Evolutionary conservation across 2,113 vertebrate genomes (phyloP).

Genomic region (Labeo rohita): DNA sequence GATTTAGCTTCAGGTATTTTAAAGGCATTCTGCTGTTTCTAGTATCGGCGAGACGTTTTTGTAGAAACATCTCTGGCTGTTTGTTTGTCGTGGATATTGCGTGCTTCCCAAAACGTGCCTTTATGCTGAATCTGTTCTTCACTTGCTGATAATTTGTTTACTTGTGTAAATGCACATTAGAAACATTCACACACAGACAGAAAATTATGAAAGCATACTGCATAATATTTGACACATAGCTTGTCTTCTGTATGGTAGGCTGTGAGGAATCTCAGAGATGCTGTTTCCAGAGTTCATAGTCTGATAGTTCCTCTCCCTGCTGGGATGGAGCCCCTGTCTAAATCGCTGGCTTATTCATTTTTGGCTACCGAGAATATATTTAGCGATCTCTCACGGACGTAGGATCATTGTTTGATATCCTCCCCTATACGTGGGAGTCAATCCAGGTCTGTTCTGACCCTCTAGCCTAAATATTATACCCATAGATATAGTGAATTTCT

Average conservation of each 20-base stretch:
- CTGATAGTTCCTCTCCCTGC: slow-evolving; percentile 30
- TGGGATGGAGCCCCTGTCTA: slow-evolving; percentile 17
- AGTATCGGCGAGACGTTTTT: slow-evolving; percentile 8
- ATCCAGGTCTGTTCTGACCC: slow-evolving; percentile 10
- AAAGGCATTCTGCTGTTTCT: background rate
- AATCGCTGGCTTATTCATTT: slow-evolving; percentile 29
- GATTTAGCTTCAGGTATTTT: background rate
- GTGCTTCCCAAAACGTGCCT: slow-evolving; percentile 26
- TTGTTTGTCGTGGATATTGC: slow-evolving; percentile 13
- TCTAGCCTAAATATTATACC: slow-evolving; percentile 29
- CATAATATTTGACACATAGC: background rate
- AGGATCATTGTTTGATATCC: background rate
- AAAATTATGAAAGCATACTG: background rate
- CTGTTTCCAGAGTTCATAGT: slow-evolving; percentile 28
- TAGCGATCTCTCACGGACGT: slow-evolving; percentile 5
- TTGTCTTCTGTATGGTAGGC: background rate
- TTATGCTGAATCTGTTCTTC: slow-evolving; percentile 43
- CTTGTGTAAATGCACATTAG: slow-evolving; percentile 49
- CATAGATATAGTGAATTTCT: background rate
- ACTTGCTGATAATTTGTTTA: slow-evolving; percentile 23
- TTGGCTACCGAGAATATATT: slow-evolving; percentile 21
- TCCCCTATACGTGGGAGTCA: background rate
- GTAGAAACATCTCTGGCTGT: background rate
- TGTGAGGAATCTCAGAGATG: background rate
- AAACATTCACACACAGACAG: slow-evolving; percentile 56